phyloP scores from a whole-genome alignment of 2,113 vertebrate genomes.

The Misgurnus mizolepis region DNA sequence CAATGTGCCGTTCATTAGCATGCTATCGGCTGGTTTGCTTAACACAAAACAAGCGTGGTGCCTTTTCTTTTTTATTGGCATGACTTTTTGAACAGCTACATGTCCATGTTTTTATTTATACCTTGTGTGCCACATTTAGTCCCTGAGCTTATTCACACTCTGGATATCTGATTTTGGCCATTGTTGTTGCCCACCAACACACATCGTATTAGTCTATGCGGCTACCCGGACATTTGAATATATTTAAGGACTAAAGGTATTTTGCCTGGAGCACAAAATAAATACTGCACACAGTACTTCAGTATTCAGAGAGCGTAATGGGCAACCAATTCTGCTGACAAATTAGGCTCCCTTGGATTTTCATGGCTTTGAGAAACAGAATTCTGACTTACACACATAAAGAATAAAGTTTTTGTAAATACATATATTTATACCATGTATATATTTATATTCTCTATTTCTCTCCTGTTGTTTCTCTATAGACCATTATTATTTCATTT shows the following conservation, averaged over 20 bases:
- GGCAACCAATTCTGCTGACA: constrained; percentile 43
- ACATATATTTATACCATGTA: constrained; percentile 15
- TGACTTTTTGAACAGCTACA: constrained; percentile 23
- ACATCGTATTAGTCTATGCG: constrained; percentile 30
- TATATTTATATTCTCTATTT: constrained; percentile 33
- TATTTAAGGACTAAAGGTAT: constrained; percentile 10
- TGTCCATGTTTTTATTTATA: constrained; percentile 49
- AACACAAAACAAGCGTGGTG: constrained; percentile 48
- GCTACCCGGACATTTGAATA: constrained; percentile 26
- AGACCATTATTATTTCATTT: constrained; percentile 60
- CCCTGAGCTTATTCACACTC: constrained; percentile 16
- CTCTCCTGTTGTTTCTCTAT: not conserved
- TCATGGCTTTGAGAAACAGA: constrained; percentile 37
- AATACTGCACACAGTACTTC: constrained; percentile 13
- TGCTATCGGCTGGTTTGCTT: not conserved
- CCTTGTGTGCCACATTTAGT: constrained; percentile 54
- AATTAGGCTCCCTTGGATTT: constrained; percentile 40
- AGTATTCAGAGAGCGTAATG: constrained; percentile 19
- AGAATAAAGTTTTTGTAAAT: constrained; percentile 48
- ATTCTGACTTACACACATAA: constrained; percentile 26
- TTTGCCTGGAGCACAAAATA: constrained; percentile 11
- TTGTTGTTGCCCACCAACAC: constrained; percentile 1
- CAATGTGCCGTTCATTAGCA: not conserved
- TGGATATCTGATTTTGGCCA: constrained; percentile 30
- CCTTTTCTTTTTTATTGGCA: constrained; percentile 49